Percentiles rank a stretch among this genome's conserved stretches.
Conservation (phyloP, 2,888 invertebrate genomes). For the Epirrhoe tristata region DNA sequence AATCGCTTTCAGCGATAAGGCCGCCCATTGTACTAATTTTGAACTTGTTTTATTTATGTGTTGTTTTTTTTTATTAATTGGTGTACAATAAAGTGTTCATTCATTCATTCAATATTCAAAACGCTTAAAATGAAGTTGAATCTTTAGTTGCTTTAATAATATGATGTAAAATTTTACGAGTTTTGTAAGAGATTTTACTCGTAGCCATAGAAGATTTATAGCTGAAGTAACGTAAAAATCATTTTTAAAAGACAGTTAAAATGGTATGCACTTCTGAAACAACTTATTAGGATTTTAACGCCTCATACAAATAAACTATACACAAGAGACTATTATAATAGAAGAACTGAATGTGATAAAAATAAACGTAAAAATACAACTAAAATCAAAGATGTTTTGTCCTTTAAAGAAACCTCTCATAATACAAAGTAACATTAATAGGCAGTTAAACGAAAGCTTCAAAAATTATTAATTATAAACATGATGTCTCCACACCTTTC, state of each 20-base stretch:
- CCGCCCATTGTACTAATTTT: no score
- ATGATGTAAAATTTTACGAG: no score
- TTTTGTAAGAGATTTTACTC: no score
- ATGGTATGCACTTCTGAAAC: not conserved
- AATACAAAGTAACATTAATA: slow-evolving; percentile 2
- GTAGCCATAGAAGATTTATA: no score
- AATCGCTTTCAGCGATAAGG: no score
- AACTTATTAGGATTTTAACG: slow-evolving; percentile 6
- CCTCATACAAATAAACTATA: not conserved
- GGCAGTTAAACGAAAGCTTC: not conserved
- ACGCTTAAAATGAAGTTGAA: no score
- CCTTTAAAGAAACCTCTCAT: not conserved
- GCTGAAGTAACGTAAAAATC: no score
- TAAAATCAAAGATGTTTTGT: not conserved
- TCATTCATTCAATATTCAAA: no score
- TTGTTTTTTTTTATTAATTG: no score
- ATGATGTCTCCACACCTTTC: slow-evolving; percentile 53
- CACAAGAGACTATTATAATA: slow-evolving; percentile 3
- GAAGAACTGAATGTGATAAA: not conserved
- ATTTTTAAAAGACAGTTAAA: not conserved
- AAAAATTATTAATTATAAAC: not conserved
- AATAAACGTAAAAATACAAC: slow-evolving; percentile 4
- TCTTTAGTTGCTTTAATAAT: no score
- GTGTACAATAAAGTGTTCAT: no score
- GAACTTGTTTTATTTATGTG: no score